Base-by-base conservation (phyloP, 2,888 invertebrate species). In the Monochamus alternatus region DNA sequence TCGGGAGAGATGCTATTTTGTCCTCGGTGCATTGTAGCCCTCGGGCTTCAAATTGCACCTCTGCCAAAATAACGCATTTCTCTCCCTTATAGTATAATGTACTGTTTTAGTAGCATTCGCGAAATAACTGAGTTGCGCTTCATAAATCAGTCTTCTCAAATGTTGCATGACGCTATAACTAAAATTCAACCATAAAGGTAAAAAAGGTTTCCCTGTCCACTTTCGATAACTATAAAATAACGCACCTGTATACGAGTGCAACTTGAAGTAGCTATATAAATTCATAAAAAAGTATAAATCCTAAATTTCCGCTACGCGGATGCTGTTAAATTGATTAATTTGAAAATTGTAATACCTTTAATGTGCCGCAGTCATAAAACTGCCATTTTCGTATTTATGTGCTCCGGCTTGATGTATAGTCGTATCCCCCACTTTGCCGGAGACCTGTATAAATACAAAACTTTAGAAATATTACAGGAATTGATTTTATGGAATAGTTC, bases 351-450 rank as follows among this genome's bases (percentile, higher is more conserved):
- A 68, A 68, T 68, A 43, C 68, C 59, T 68, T 55, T 68, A 58
- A 58, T 59, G 44, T 43, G 14, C 58, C 14, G 30, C 38, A 43
- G 43, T 51, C 58, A 68, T 68, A 68, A 68, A 68, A 55, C 58
- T 68, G 59, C 68, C 59, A 68, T 68, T 68, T 68, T 44, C 68
- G 43, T 68, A 68, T 68, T 68, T 68, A 68, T 43, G 68, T 58
- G 38, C 51, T 58, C 59, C 22, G 68, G 43, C 55, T 68, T 68
- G 68, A 68, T 68, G 58, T 59, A 59, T 68, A 58, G 44, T 22
- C 68, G 58, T 44, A 58, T 68, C 55, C 38, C 31, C 31, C 55
- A 67, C 67, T 67, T 68, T 58, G 58, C 43, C 43, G 58, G 43
- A 58, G 32, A 68, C 68, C 59, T 58, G 32, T 30, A 68, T 68